Conservation (phyloP, 2,797 vertebrate genomes). For the Helarctos malayanus region DNA sequence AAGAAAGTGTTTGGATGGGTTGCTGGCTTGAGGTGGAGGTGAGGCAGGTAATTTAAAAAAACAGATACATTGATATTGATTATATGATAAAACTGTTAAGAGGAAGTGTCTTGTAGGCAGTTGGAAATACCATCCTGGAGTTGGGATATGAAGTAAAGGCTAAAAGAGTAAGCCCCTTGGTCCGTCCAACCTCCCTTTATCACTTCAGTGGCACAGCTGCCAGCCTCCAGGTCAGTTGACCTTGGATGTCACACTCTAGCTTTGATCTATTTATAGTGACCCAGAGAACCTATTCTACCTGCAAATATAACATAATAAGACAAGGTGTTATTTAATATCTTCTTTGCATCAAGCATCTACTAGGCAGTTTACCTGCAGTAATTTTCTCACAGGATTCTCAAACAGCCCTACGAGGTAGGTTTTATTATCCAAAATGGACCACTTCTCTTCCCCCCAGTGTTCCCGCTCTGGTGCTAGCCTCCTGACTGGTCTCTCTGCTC, state of each 20-base stretch:
- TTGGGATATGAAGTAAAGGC: background rate
- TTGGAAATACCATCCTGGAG: background rate
- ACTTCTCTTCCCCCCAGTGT: background rate
- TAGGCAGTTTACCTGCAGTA: background rate
- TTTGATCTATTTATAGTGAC: background rate
- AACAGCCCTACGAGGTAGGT: background rate
- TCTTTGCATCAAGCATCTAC: background rate
- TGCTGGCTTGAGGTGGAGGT: background rate
- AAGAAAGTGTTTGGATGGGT: background rate
- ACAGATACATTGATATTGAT: background rate
- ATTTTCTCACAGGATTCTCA: background rate
- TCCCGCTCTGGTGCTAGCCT: background rate
- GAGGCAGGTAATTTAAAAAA: background rate
- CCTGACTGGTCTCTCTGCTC: background rate
- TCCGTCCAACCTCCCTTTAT: background rate
- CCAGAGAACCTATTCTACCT: background rate
- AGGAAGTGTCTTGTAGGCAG: background rate
- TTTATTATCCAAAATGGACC: background rate
- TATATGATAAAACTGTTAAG: background rate
- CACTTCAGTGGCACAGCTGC: background rate
- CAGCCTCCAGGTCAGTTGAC: background rate
- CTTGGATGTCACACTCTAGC: background rate
- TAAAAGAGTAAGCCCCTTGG: background rate
- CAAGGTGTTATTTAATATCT: background rate
- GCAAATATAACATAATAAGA: background rate